phyloP scores from a whole-genome alignment of 2,113 vertebrate genomes.

The Toxostoma redivivum region DNA sequence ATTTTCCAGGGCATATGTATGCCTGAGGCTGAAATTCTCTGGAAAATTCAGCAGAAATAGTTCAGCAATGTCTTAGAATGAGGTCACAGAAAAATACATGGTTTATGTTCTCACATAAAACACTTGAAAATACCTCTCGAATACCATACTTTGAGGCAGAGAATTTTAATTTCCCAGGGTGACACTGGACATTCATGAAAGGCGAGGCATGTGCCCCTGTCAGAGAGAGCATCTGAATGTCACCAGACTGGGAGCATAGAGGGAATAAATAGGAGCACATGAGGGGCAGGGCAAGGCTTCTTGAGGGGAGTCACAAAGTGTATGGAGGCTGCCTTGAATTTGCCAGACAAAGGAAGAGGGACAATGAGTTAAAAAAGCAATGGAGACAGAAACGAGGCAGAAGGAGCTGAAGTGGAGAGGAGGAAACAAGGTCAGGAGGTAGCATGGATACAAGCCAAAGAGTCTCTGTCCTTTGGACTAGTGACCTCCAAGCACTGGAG shows the following conservation, averaged over 20 bases:
- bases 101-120: conserved; percentile 39
- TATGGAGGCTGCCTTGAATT: neutral
- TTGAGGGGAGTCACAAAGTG: neutral
- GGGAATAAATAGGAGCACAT: accelerated
- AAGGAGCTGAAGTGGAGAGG: neutral
- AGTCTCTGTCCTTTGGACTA: neutral
- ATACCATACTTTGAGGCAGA: neutral
- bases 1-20: conserved; percentile 51
- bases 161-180: conserved; percentile 13
- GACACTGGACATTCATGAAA: neutral
- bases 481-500: neutral
- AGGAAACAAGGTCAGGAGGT: conserved; percentile 1
- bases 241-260: neutral
- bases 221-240: neutral
- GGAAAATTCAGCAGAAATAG: conserved; percentile 51
- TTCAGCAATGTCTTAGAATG: conserved; percentile 40
- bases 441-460: neutral
- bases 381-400: neutral
- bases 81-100: conserved; percentile 56
- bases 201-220: neutral
- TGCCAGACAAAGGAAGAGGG: neutral
- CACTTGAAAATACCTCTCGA: conserved; percentile 20
- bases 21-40: conserved; percentile 51
- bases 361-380: neutral
- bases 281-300: neutral